A percentile compares a stretch with the other conserved stretches of the same genome.
Evolutionary conservation across 2,888 invertebrate genomes (phyloP).

Genomic region (Drosophila kambysellisi): DNA sequence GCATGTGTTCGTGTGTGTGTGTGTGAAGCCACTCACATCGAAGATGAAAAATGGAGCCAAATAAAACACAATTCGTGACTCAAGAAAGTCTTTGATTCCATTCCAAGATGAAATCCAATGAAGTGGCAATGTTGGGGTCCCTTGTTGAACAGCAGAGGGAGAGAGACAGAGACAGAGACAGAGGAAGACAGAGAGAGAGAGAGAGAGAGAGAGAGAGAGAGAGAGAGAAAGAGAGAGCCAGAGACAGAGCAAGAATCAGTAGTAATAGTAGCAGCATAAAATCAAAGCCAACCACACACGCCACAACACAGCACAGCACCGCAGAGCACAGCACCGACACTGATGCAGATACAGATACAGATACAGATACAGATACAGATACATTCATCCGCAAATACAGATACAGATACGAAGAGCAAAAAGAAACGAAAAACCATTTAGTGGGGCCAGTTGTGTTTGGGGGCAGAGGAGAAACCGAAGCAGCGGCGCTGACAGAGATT

Average conservation of each 20-base stretch:
- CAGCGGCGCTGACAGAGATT: slow-evolving; percentile 75
- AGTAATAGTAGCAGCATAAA: slow-evolving; percentile 33
- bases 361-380: slow-evolving; percentile 21
- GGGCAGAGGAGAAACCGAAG: slow-evolving; percentile 11
- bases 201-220: neutral
- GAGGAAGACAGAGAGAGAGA: neutral
- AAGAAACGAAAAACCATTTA: slow-evolving; percentile 58
- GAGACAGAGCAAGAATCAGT: neutral
- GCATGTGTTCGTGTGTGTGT: neutral
- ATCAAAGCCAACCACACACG: slow-evolving; percentile 65
- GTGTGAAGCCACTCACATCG: slow-evolving; percentile 35
- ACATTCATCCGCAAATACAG: slow-evolving; percentile 40
- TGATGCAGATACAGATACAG: slow-evolving; percentile 25
- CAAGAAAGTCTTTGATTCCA: neutral
- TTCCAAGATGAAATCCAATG: slow-evolving; percentile 52
- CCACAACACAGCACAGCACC: neutral
- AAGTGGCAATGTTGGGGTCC: slow-evolving; percentile 25
- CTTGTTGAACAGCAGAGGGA: neutral
- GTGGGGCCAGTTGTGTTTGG: neutral
- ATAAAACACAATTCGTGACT: slow-evolving; percentile 22
- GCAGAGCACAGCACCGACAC: neutral
- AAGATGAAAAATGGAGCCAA: slow-evolving; percentile 47
- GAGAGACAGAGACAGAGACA: neutral
- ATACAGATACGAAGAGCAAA: slow-evolving; percentile 25
- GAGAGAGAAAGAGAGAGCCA: no score